Base-by-base conservation (phyloP, 2,888 invertebrate species). In the Himalopsyche japonica region DNA sequence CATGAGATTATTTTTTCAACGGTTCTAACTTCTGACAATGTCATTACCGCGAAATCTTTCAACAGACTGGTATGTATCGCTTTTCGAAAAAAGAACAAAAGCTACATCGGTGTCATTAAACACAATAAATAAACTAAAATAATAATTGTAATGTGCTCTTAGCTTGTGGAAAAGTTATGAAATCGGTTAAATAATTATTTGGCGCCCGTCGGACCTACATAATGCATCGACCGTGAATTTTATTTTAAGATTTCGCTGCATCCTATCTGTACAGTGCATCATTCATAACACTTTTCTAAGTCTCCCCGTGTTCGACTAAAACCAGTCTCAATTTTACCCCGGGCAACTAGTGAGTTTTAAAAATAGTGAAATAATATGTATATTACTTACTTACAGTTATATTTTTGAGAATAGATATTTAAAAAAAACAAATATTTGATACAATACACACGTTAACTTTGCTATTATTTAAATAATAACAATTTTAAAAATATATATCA, bases 11-110 rank as follows among this genome's bases (percentile, higher is more conserved):
- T 82, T 82, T 78, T 43, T 43, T 77, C 57, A 47, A 10, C 77
- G 30, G 43, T 15, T 15, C 12, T 57, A 27, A 82, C 49, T 78
- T 80, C 81, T 57, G 82, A 86, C 84, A 86, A 80, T 86, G 80
- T 85, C 82, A 82, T 83, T 85, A 82, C 82, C 82, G 80, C 80
- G 70, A 84, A 77, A 70, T 86, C 78, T 83, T 82, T 84, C 78
- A 76, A n/a, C 30, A 4, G 43, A 70, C 30, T 27, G 57, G 57
- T 79, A 48, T 27, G 37, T 79, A 76, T 70, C 27, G 27, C 2
- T 12, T 70, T 70, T 24, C 30, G 30, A 70, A 70, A 70, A 70
- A 3, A 70, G 27, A 70, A 30, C 30, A 70, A 27, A 70, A 2
- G 7, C 5, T 1, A 70, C 27, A 43, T 12, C 27, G 70, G 27